These are phyloP conservation scores for Chaetophractus vellerosus DNA, from an alignment of 2,797 vertebrate species.

Conservation along the genomic window DNA sequence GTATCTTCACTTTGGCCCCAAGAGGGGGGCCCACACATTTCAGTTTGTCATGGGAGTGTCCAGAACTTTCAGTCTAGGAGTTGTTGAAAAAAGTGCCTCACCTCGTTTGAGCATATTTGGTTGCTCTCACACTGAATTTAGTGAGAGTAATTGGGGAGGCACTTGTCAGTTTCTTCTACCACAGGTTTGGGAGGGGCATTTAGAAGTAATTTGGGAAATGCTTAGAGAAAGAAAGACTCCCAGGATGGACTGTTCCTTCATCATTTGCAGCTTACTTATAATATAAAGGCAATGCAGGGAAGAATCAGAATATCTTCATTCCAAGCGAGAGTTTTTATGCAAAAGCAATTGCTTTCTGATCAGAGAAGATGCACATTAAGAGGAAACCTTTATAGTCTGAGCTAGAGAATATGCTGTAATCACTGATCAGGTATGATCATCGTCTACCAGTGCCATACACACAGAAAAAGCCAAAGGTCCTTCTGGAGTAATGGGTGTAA, in stretches of 20 bases:
- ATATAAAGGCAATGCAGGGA: neutral
- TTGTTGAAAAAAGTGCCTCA: neutral
- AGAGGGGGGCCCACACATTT: no score
- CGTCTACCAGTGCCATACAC: neutral
- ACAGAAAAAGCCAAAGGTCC: neutral
- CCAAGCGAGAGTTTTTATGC: neutral
- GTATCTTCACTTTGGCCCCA: neutral
- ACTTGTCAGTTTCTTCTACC: neutral
- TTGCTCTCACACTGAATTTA: neutral
- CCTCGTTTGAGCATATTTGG: neutral
- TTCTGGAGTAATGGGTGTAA: neutral
- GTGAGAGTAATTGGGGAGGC: neutral
- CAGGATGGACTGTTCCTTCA: neutral
- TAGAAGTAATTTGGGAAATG: neutral
- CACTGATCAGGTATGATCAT: neutral
- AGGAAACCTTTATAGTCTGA: neutral
- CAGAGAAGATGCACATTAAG: neutral
- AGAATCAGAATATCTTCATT: constrained; percentile 45
- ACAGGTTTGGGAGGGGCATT: neutral
- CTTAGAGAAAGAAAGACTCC: neutral
- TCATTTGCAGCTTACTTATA: neutral
- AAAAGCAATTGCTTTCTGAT: neutral
- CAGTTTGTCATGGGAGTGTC: neutral
- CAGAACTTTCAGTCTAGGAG: neutral
- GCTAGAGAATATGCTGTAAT: neutral